Evolutionary conservation across 2,797 vertebrate genomes (phyloP).

Genomic region (Tarsius wallacei): DNA sequence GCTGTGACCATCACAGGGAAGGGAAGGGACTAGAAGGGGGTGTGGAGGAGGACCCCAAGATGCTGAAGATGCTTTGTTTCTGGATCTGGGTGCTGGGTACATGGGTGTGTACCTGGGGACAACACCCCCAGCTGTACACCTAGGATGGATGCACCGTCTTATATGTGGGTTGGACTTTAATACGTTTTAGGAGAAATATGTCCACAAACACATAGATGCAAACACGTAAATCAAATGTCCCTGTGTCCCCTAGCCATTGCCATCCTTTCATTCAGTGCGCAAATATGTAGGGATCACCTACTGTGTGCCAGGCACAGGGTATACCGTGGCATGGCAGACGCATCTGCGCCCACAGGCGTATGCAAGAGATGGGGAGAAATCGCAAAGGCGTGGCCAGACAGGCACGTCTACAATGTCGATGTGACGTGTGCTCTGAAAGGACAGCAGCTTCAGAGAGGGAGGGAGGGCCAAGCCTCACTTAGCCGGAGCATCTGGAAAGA

Average conservation of each 20-base stretch:
- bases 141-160: background rate
- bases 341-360: background rate
- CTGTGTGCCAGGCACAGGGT: background rate
- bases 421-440: rapidly evolving
- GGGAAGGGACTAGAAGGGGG: background rate
- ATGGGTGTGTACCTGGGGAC: background rate
- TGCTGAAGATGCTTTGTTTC: background rate
- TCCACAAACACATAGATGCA: rapidly evolving
- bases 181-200: background rate
- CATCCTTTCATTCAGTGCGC: too few species aligned
- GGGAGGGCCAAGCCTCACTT: too few species aligned
- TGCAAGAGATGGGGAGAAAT: background rate
- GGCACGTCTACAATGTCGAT: too few species aligned
- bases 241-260: background rate
- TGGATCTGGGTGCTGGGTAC: background rate
- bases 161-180: rapidly evolving
- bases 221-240: background rate
- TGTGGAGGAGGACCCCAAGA: background rate
- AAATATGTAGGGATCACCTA: rapidly evolving
- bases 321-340: background rate
- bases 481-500: background rate
- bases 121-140: rapidly evolving
- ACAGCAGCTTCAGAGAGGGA: background rate
- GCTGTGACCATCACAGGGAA: rapidly evolving
- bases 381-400: background rate